Conservation (phyloP, 2,888 invertebrate species). For the Pristionchus fissidentatus region DNA sequence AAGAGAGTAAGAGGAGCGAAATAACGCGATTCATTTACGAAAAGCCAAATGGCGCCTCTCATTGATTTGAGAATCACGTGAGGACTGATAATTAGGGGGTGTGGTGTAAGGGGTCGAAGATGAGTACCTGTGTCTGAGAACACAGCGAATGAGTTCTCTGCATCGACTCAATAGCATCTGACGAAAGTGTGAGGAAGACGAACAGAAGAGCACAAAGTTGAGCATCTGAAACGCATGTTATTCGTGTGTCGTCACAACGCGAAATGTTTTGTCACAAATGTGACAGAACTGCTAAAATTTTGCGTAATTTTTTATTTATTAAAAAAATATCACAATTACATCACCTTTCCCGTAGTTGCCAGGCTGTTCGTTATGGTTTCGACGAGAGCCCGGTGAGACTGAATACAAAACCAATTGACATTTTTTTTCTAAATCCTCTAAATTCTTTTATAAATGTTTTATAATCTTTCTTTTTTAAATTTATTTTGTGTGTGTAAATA, state of each 20-base stretch:
- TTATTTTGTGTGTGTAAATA: background rate
- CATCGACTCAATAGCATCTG: constrained; percentile 58
- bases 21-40: background rate
- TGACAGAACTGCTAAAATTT: background rate
- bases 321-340: background rate
- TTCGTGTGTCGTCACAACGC: background rate
- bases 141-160: background rate
- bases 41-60: too few species aligned
- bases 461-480: background rate
- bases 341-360: constrained; percentile 63
- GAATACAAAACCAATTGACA: background rate
- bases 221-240: constrained; percentile 52
- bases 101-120: background rate
- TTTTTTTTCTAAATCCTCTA: background rate
- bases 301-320: background rate
- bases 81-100: background rate
- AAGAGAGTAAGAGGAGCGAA: constrained; percentile 26
- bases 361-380: constrained; percentile 59
- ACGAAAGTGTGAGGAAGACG: constrained; percentile 65
- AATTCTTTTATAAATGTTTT: too few species aligned
- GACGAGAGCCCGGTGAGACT: constrained; percentile 46
- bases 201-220: constrained; percentile 66
- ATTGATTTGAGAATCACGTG: background rate
- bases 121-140: background rate
- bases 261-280: background rate